phyloP scores from a whole-genome alignment of 1,140 invertebrate genomes.

The Scaptodrosophila lebanonensis region DNA sequence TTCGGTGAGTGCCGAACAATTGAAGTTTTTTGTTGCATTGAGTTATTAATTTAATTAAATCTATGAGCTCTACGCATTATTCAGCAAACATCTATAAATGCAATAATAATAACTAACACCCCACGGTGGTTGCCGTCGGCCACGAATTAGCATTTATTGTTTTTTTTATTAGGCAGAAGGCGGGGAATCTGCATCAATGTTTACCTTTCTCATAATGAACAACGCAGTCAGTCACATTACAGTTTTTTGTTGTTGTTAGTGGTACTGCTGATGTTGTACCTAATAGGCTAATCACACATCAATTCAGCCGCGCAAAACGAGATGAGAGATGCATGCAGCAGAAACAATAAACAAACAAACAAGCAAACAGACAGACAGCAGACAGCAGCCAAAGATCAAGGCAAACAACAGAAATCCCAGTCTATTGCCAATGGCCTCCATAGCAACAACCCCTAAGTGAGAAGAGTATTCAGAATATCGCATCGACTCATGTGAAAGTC shows the following conservation, averaged over 20 bases:
- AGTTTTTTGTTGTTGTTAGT: slow-evolving; percentile 10
- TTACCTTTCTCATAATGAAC: slow-evolving; percentile 69
- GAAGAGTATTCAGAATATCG: not conserved
- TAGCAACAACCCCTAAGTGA: slow-evolving; percentile 64
- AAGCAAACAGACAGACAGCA: slow-evolving; percentile 32
- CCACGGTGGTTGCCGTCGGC: slow-evolving; percentile 29
- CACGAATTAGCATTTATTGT: slow-evolving; percentile 46
- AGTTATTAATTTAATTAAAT: too few species aligned
- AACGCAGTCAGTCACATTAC: slow-evolving; percentile 15
- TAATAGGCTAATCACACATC: slow-evolving; percentile 75
- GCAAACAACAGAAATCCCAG: slow-evolving; percentile 2
- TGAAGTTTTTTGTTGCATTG: too few species aligned
- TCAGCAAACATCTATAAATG: too few species aligned
- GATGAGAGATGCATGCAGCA: slow-evolving; percentile 9
- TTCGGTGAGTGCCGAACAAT: too few species aligned
- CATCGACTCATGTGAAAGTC: slow-evolving; percentile 59
- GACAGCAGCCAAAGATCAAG: slow-evolving; percentile 10
- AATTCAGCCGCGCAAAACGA: slow-evolving; percentile 47
- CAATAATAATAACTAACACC: slow-evolving; percentile 48
- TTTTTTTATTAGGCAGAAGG: not conserved
- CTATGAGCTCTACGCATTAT: too few species aligned
- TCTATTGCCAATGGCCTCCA: too few species aligned
- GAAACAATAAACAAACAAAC: slow-evolving; percentile 11
- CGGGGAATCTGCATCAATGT: slow-evolving; percentile 58
- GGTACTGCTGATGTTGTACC: slow-evolving; percentile 50